phyloP scores from a whole-genome alignment of 2,888 invertebrate genomes.

The Rhopalosiphum nymphaeae region DNA sequence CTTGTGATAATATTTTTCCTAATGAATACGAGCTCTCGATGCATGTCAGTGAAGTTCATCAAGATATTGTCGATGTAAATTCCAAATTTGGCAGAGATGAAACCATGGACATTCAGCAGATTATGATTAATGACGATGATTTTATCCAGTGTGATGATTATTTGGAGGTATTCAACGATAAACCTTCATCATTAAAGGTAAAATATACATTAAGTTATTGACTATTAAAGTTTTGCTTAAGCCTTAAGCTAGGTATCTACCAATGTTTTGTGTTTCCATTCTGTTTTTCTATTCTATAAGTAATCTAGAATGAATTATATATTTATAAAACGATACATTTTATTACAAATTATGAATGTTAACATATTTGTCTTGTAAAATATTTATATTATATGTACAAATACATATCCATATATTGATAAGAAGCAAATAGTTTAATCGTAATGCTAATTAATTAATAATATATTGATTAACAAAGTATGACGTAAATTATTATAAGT shows the following conservation, averaged over 20 bases:
- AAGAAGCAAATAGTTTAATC: too few relatives aligned
- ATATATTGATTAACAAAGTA: background rate
- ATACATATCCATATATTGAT: too few relatives aligned
- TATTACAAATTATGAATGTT: background rate
- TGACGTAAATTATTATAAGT: background rate
- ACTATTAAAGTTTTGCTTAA: background rate
- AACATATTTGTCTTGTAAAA: background rate
- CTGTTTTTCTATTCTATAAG: background rate
- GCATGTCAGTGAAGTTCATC: conserved; percentile 44
- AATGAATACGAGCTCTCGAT: conserved; percentile 22
- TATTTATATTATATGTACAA: too few relatives aligned
- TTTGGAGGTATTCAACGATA: conserved; percentile 12
- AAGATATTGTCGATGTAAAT: background rate
- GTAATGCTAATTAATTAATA: too few relatives aligned
- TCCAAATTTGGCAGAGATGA: conserved; percentile 18
- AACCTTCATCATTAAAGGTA: background rate
- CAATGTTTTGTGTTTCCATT: background rate
- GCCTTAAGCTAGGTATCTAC: background rate
- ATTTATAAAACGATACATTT: background rate
- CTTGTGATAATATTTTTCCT: conserved; percentile 53
- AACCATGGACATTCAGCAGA: conserved; percentile 28
- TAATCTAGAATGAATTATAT: background rate
- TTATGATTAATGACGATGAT: conserved; percentile 1
- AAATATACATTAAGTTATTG: background rate
- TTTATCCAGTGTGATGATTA: conserved; percentile 44